Conservation (phyloP, 2,888 invertebrate genomes). For the Didymodactylos carnosus region DNA sequence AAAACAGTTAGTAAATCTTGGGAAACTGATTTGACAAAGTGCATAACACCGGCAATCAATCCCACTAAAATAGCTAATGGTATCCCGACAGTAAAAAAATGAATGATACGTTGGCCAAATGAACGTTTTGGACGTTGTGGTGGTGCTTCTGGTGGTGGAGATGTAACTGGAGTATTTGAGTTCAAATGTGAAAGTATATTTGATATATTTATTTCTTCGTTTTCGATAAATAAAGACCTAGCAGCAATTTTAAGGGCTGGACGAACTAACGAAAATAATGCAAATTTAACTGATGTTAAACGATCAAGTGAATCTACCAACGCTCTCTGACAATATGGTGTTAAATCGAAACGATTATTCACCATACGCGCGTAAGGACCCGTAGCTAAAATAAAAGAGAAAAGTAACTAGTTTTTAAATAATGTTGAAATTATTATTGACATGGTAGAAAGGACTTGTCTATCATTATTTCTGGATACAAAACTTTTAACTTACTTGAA, state of each 20-base stretch:
- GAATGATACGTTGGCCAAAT: not conserved
- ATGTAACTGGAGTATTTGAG: not conserved
- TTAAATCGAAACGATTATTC: not conserved
- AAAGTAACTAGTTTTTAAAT: too few relatives aligned
- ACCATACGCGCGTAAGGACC: not conserved
- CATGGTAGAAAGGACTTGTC: too few relatives aligned
- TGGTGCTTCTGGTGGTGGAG: not conserved
- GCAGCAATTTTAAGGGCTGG: not conserved
- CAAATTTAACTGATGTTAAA: not conserved
- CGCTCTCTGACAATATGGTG: not conserved
- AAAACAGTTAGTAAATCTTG: not conserved
- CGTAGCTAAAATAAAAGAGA: too few relatives aligned
- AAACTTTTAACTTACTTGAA: too few relatives aligned
- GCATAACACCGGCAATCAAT: not conserved
- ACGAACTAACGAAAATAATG: not conserved
- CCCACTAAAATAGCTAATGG: not conserved
- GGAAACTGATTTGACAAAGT: not conserved
- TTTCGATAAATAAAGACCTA: not conserved
- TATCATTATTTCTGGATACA: too few relatives aligned
- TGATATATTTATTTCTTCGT: not conserved
- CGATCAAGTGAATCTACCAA: not conserved
- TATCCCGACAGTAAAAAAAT: not conserved
- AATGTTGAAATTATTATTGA: too few relatives aligned
- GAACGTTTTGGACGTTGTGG: not conserved
- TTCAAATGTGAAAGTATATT: not conserved